phyloP scores from a whole-genome alignment of 2,888 invertebrate species.

The Diplolepis rosae region DNA sequence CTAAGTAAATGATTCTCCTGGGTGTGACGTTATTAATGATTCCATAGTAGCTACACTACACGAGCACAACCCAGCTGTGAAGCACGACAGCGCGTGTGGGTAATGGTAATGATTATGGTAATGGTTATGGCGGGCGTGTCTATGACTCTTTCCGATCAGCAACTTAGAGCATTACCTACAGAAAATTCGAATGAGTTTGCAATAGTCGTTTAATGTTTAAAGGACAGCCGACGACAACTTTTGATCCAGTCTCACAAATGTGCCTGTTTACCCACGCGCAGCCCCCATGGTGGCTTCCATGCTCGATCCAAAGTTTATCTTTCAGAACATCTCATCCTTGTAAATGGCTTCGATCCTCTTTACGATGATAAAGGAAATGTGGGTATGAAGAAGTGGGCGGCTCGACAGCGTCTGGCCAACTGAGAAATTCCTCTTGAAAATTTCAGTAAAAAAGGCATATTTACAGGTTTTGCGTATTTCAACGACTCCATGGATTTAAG shows the following conservation, averaged over 20 bases:
- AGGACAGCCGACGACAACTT: conserved; percentile 26
- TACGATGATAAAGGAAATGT: conserved; percentile 20
- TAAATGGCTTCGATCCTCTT: conserved; percentile 13
- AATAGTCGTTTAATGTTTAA: conserved; percentile 7
- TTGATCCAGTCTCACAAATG: conserved; percentile 8
- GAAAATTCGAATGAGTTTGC: background rate
- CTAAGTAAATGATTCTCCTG: conserved; percentile 4
- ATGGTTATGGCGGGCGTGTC: conserved; percentile 32
- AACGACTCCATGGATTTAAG: too few species aligned
- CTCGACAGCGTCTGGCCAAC: conserved; percentile 4
- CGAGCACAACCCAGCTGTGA: conserved; percentile 9
- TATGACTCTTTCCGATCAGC: background rate
- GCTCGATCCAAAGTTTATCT: conserved; percentile 24
- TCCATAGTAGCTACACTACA: conserved; percentile 10
- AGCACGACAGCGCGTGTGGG: conserved; percentile 27
- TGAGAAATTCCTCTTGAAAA: background rate
- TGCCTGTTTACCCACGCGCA: conserved; percentile 23
- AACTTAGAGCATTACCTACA: background rate
- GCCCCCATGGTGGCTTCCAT: conserved; percentile 22
- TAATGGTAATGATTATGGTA: conserved; percentile 43
- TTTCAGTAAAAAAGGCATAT: background rate
- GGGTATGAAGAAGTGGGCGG: conserved; percentile 6
- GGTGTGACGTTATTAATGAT: background rate
- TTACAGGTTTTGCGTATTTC: too few species aligned
- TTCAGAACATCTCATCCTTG: conserved; percentile 11